A percentile compares a stretch with the other conserved stretches of the same genome.
Evolutionary conservation across 1,140 invertebrate genomes (phyloP).

Genomic region (Drosophila novamexicana): DNA sequence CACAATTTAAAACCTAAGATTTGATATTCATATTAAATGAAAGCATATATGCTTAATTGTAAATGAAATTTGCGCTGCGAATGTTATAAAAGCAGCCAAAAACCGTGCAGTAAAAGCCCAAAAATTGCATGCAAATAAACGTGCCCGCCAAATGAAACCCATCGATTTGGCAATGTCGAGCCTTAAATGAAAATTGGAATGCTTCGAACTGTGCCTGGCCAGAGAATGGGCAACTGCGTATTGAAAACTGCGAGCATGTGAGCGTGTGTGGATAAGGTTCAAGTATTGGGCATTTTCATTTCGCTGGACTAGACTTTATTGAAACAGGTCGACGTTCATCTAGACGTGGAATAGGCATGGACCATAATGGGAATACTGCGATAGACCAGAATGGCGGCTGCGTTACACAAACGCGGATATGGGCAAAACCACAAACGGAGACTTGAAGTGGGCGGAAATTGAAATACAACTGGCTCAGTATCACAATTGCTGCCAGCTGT

Average conservation of each 20-base stretch:
- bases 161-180: conserved; percentile 11
- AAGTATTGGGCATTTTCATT: conserved; percentile 40
- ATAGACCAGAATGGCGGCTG: conserved; percentile 17
- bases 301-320: conserved; percentile 55
- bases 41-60: neutral
- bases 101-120: conserved; percentile 44
- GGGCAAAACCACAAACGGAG: conserved; percentile 11
- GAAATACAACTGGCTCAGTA: neutral
- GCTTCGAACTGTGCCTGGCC: conserved; percentile 18
- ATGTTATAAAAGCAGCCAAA: conserved; percentile 6
- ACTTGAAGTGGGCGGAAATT: conserved; percentile 11
- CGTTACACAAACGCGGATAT: neutral
- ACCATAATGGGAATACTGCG: conserved; percentile 26
- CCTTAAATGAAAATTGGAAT: conserved; percentile 44
- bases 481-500: conserved; percentile 6
- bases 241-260: neutral
- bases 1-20: neutral
- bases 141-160: conserved; percentile 9
- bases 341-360: conserved; percentile 19
- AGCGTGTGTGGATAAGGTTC: conserved; percentile 44
- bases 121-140: conserved; percentile 31
- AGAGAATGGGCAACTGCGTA: conserved; percentile 10
- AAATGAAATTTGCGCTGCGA: too few species aligned
- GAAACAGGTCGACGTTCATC: conserved; percentile 48
- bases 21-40: neutral